Base-by-base conservation (phyloP, 2,113 vertebrate genomes). In the Tinamus guttatus region DNA sequence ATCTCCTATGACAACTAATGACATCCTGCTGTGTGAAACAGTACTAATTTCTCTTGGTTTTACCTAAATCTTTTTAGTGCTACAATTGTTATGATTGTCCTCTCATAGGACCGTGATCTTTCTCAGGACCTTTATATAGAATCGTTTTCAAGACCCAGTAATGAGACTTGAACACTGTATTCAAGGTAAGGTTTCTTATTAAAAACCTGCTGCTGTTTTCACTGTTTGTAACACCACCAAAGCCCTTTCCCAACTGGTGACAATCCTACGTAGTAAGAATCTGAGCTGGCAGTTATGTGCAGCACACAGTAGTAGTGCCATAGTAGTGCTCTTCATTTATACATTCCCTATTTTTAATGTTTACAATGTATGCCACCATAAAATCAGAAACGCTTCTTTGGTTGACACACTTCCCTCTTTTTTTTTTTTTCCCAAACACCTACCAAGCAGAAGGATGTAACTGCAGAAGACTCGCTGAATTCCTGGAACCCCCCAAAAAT, bases 51-150 rank as follows among this genome's bases (percentile, higher is more conserved):
- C 21, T 74, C 7, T 13, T 52, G 54, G 12, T 2, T 73, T 56
- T 65, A 25, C 25, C 52, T 5, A 24, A 71, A 45, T 27, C 14
- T 30, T 56, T 56, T 30, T 30, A 56, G 28, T 56, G 28, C 12
- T 54, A 14, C 15, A 54, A 28, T 22, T 49, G 49, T 24, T 49
- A 49, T 10, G 49, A 49, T 11, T 49, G 49, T 22, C 21, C 24
- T 79, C 24, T 67, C 36, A 2, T 59, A 0, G 1, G 51, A 8
- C 16, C 58, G 18, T 38, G 60, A 21, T 17, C 13, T 2, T 58
- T 11, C 47, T 58, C 25, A 30, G 13, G 10, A 28, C 6, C 8
- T 80, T 65, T 52, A 69, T 34, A 13, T 62, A 40, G 32, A 22
- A 47, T 2, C 0, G 0, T 20, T 63, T 47, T 17, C 41, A 58